Conservation (phyloP, 2,113 vertebrate species). For the Irena cyanogastra region DNA sequence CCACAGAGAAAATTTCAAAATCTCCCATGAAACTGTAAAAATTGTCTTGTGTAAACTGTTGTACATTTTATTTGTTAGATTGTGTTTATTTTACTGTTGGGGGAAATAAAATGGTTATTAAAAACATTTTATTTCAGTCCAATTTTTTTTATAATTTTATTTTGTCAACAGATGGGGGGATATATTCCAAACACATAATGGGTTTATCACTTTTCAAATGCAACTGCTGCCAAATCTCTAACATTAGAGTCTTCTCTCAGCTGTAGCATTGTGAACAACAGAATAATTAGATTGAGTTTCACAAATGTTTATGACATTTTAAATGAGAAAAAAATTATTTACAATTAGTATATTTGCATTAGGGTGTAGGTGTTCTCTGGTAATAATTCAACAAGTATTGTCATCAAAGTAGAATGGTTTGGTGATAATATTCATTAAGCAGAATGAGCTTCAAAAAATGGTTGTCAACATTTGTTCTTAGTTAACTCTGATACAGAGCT, state of each 20-base stretch:
- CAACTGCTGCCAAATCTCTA: conserved; percentile 4
- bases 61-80: neutral
- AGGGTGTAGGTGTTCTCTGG: neutral
- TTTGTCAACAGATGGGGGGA: conserved; percentile 41
- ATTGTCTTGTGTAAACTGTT: neutral
- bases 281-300: neutral
- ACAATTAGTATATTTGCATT: neutral
- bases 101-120: neutral
- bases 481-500: neutral
- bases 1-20: neutral
- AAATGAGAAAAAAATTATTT: neutral
- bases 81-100: neutral
- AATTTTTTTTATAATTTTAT: conserved; percentile 18
- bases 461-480: neutral
- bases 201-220: neutral
- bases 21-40: neutral
- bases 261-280: neutral
- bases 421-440: neutral
- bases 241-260: neutral
- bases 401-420: neutral
- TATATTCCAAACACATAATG: neutral
- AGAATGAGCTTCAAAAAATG: neutral
- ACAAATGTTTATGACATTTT: neutral
- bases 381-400: neutral
- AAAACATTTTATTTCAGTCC: conserved; percentile 14